Evolutionary conservation across 2,113 vertebrate genomes (phyloP).

Genomic region (Nesoenas mayeri): DNA sequence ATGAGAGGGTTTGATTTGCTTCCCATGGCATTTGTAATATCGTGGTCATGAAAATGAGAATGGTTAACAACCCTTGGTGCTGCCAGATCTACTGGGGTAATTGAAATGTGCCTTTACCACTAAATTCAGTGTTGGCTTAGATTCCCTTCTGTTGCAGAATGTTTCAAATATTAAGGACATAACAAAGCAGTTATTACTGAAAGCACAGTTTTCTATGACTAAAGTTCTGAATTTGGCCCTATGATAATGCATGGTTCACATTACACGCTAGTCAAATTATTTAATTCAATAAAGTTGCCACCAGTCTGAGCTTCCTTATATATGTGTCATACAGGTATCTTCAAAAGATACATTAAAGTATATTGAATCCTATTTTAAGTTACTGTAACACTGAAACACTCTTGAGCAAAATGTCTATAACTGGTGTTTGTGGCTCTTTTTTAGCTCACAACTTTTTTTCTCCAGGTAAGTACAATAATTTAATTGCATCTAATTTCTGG

Average conservation of each 20-base stretch:
- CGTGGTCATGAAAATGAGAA: not conserved
- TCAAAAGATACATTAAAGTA: not conserved
- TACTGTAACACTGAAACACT: not conserved
- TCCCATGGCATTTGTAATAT: not conserved
- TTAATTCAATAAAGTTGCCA: not conserved
- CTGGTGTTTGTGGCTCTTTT: not conserved
- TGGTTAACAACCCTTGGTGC: not conserved
- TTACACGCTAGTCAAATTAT: not conserved
- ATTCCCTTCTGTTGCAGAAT: not conserved
- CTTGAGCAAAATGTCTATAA: fast-evolving
- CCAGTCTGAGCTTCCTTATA: not conserved
- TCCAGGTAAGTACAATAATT: not conserved
- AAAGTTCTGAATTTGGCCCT: not conserved
- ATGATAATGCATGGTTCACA: not conserved
- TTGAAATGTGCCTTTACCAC: not conserved
- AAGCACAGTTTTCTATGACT: not conserved
- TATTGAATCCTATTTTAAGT: not conserved
- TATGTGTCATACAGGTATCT: not conserved
- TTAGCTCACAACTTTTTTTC: not conserved
- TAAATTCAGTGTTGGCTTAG: not conserved
- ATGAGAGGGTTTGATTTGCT: not conserved
- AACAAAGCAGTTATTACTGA: not conserved
- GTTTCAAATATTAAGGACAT: not conserved
- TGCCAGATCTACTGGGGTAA: not conserved
- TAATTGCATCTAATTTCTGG: not conserved